phyloP scores from a whole-genome alignment of 2,797 vertebrate species.

The Myotis daubentonii region DNA sequence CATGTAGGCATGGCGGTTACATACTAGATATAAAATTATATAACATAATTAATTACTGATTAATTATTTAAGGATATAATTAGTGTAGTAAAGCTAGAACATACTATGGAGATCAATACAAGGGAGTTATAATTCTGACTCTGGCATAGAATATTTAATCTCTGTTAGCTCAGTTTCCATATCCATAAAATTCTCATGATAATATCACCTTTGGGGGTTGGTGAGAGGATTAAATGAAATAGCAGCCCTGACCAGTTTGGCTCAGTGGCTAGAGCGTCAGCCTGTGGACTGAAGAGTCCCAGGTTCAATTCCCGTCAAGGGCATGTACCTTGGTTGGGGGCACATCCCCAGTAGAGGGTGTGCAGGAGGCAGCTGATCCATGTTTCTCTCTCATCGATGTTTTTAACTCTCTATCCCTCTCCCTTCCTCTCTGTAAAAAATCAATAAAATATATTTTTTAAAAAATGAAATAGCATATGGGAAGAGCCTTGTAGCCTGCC shows the following conservation, averaged over 20 bases:
- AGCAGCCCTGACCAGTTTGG: neutral
- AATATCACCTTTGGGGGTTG: neutral
- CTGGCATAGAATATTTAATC: neutral
- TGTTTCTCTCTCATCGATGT: too few relatives aligned
- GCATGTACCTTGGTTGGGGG: too few relatives aligned
- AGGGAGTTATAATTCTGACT: constrained; percentile 6
- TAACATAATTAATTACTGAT: neutral
- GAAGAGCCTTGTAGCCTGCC: neutral
- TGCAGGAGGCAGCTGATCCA: too few relatives aligned
- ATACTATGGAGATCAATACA: neutral
- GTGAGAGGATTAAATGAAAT: neutral
- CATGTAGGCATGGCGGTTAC: neutral
- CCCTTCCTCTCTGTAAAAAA: too few relatives aligned
- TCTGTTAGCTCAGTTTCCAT: neutral
- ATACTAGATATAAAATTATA: neutral
- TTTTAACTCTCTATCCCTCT: too few relatives aligned
- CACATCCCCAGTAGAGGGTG: too few relatives aligned
- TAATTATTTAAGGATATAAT: constrained; percentile 19
- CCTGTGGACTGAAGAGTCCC: too few relatives aligned
- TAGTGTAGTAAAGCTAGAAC: neutral
- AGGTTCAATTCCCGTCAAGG: too few relatives aligned
- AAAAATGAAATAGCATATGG: neutral
- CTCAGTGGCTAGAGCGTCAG: too few relatives aligned
- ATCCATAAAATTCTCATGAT: neutral
- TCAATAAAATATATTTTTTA: too few relatives aligned